Evolutionary conservation across 2,113 vertebrate species (phyloP), one percentile per base, ranked within the genome.

Genomic region (Oreamnos americanus): DNA sequence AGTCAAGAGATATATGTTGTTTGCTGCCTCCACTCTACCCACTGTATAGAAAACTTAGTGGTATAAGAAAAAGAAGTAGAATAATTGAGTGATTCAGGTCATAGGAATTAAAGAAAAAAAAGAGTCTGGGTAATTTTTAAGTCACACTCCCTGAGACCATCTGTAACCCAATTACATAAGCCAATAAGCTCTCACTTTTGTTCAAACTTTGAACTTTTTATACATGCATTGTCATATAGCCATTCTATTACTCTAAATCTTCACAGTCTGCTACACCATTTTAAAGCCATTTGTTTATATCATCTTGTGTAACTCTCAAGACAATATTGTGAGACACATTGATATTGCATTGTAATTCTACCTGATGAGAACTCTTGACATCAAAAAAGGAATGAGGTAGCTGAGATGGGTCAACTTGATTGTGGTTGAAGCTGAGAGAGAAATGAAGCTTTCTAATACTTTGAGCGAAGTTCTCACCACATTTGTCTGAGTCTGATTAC

Each of bases 121-220:
- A 36, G 19, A 7, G 53, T 74, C n/a, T 85, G 53, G n/a, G 28
- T 60, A n/a, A 93, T 84, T 96, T 93, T 87, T 55, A 87, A 94
- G 79, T 39, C 76, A 16, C 25, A 1, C 7, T 89, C 57, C 19
- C 36, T 87, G 33, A 53, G 33, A 2, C 21, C 51, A 74, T 91
- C 53, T 85, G 13, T 94, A 49, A 33, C 17, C 87, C 36, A 89
- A 11, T 55, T 36, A 62, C 26, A 51, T 36, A 49, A 82, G 67
- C 39, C 30, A 88, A 30, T 82, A 86, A 86, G 45, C 39, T 91
- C 85, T 97, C 45, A 95, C 45, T 96, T 90, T 94, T 74, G 17
- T 10, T 64, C 79, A 76, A 74, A n/a, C 28, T 91, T 36, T 60
- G 53, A 89, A 91, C 26, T 71, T 81, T 43, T 86, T 62, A 71